Evolutionary conservation across 2,888 invertebrate genomes (phyloP).

Genomic region (Hymenopus coronatus): DNA sequence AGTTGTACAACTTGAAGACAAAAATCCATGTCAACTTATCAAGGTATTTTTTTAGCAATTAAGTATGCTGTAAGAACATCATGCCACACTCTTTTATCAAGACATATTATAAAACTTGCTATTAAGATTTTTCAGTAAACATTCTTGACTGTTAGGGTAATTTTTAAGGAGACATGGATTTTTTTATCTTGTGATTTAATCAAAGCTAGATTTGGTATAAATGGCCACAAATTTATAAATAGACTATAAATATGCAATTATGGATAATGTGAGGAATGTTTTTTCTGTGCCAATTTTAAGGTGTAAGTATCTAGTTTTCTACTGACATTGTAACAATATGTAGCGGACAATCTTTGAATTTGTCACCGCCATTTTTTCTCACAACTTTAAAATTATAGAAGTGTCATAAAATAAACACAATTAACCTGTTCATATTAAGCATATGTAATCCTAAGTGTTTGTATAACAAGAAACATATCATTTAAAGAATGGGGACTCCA

Average conservation of each 20-base stretch:
- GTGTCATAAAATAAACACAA: neutral
- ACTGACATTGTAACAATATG: slow-evolving; percentile 32
- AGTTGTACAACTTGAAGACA: neutral
- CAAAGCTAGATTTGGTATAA: neutral
- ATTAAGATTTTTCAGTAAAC: neutral
- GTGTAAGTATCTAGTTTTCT: slow-evolving; percentile 34
- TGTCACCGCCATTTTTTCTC: slow-evolving; percentile 25
- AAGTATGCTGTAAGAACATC: neutral
- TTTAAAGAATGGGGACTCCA: slow-evolving; percentile 13
- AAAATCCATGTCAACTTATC: neutral
- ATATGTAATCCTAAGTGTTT: slow-evolving; percentile 17
- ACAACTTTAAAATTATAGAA: slow-evolving; percentile 4
- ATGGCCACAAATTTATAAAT: slow-evolving; percentile 23
- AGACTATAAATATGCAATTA: slow-evolving; percentile 5
- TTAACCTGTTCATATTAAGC: neutral
- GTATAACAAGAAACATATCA: slow-evolving; percentile 27
- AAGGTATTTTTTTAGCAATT: neutral
- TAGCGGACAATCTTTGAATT: slow-evolving; percentile 27
- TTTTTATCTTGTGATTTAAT: slow-evolving; percentile 1
- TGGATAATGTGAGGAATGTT: slow-evolving; percentile 29
- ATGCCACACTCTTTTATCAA: neutral
- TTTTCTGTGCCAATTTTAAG: slow-evolving; percentile 34
- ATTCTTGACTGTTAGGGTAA: neutral
- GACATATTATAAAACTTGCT: neutral
- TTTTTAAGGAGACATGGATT: neutral